Percentiles rank a stretch among this genome's conserved stretches.
These are phyloP conservation scores for Tribolium freemani DNA, from an alignment of 2,888 invertebrate genomes.

Conservation along the genomic window DNA sequence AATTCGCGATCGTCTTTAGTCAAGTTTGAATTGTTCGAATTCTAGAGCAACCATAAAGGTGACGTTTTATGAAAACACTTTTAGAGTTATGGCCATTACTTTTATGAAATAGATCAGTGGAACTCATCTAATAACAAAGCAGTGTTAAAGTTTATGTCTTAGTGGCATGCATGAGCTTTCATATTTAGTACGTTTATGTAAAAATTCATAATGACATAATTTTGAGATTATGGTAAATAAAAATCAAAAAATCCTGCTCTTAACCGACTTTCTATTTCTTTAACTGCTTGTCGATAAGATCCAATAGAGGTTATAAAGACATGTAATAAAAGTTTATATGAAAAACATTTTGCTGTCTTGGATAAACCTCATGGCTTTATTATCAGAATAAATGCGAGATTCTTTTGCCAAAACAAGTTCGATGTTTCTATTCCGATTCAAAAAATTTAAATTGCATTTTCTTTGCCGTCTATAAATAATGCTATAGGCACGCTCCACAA, in stretches of 20 bases:
- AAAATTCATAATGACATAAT: not conserved
- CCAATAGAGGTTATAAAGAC: not conserved
- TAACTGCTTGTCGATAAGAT: not conserved
- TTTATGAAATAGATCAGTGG: not conserved
- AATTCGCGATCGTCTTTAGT: not conserved
- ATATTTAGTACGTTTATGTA: not conserved
- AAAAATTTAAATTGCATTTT: not conserved
- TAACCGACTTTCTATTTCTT: conserved; percentile 32
- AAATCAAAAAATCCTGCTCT: not conserved
- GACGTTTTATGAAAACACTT: not conserved
- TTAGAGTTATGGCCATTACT: not conserved
- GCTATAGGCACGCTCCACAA: conserved; percentile 8
- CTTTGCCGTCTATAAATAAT: conserved; percentile 5
- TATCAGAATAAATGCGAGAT: not conserved
- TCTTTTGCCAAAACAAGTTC: not conserved
- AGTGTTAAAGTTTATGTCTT: not conserved
- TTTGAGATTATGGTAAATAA: not conserved
- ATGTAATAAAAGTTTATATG: not conserved
- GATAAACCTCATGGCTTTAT: not conserved
- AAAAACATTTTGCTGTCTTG: not conserved
- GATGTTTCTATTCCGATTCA: not conserved
- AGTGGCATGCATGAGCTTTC: not conserved
- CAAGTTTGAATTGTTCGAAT: not conserved
- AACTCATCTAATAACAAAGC: not conserved
- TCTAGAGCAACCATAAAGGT: not conserved